phyloP scores from a whole-genome alignment of 1,140 invertebrate genomes.

The Drosophila micromelanica region DNA sequence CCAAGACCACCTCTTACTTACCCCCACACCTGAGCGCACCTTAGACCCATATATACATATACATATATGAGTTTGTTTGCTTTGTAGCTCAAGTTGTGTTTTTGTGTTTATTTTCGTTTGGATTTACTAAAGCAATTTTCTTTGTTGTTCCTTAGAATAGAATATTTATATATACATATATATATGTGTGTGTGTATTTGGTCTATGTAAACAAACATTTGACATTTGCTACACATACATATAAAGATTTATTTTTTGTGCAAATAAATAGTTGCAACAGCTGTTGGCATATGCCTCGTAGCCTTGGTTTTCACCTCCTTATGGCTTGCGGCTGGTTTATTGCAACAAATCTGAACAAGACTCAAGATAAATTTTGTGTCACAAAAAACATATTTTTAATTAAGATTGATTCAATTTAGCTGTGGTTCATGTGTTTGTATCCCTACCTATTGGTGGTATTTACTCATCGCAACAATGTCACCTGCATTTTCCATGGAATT shows the following conservation, averaged over 20 bases:
- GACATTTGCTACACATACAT: conserved; percentile 66
- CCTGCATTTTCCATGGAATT: conserved; percentile 23
- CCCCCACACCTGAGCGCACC: conserved; percentile 50
- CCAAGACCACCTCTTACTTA: neutral
- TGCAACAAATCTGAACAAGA: neutral
- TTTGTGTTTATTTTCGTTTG: conserved; percentile 79
- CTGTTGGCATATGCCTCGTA: conserved; percentile 65
- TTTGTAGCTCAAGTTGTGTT: conserved; percentile 78
- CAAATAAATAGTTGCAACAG: conserved; percentile 81
- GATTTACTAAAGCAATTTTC: conserved; percentile 83
- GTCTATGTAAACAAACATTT: conserved; percentile 76
- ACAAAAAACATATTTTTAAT: conserved; percentile 54
- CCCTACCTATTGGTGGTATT: neutral
- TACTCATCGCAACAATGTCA: conserved; percentile 17
- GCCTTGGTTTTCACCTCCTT: conserved; percentile 10
- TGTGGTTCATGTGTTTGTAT: conserved; percentile 1
- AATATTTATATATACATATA: neutral
- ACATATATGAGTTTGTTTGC: conserved; percentile 63
- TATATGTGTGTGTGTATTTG: conserved; percentile 9
- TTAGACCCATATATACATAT: conserved; percentile 7
- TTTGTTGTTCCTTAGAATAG: conserved; percentile 68
- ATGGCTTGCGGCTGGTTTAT: conserved; percentile 10
- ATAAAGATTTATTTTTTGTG: conserved; percentile 65
- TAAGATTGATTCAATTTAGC: conserved; percentile 76
- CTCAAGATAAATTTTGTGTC: conserved; percentile 49